Percentiles rank a stretch among this genome's conserved stretches.
phyloP scores from a whole-genome alignment of 1,140 invertebrate genomes.

The Drosophila eugracilis region DNA sequence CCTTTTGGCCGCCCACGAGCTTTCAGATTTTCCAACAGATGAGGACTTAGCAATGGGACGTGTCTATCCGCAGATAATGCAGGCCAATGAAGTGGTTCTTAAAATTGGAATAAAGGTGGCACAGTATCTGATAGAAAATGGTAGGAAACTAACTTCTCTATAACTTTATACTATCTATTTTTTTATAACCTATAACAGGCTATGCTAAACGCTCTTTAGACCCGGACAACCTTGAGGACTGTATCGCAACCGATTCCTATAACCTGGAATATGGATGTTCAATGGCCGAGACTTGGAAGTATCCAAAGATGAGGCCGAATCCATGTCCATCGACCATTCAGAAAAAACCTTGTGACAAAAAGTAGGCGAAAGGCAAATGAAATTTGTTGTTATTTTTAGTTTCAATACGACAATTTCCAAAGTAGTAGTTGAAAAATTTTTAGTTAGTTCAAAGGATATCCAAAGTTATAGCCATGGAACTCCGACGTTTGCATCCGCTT shows the following conservation, averaged over 20 bases:
- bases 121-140: conserved; percentile 93
- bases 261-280: conserved; percentile 89
- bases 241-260: conserved; percentile 91
- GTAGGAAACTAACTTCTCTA: conserved; percentile 85
- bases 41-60: conserved; percentile 92
- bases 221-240: conserved; percentile 89
- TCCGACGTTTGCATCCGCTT: neutral
- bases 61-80: conserved; percentile 94
- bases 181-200: conserved; percentile 85
- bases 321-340: neutral
- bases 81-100: conserved; percentile 94
- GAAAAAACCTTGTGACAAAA: neutral
- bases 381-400: too few species aligned
- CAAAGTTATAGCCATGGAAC: neutral
- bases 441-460: neutral
- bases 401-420: too few species aligned
- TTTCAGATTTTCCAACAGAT: conserved; percentile 92
- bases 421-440: too few species aligned
- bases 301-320: conserved; percentile 34
- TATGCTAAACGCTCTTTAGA: conserved; percentile 91
- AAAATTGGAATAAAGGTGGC: conserved; percentile 93
- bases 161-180: neutral
- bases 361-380: conserved; percentile 14
- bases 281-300: conserved; percentile 81
- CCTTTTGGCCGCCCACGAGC: conserved; percentile 92